These are phyloP conservation scores for Diabrotica undecimpunctata DNA, from an alignment of 1,140 invertebrate genomes.

Conservation along the genomic window DNA sequence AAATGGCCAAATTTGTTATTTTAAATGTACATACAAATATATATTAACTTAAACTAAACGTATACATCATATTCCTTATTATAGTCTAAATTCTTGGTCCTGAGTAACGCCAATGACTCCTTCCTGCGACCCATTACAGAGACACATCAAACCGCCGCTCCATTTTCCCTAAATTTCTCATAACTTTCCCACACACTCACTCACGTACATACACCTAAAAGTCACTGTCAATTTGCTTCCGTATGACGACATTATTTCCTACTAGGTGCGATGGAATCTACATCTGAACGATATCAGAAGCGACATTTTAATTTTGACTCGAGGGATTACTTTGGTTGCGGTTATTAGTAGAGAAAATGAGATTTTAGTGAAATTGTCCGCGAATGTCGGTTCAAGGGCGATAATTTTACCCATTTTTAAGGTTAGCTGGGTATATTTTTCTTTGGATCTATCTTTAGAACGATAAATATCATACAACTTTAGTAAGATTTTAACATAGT, in stretches of 20 bases:
- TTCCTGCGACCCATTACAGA: neutral
- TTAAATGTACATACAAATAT: too few species aligned
- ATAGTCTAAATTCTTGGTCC: too few species aligned
- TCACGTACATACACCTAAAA: neutral
- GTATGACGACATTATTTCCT: neutral
- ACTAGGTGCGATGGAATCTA: constrained; percentile 2
- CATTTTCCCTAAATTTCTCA: neutral
- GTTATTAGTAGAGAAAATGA: neutral
- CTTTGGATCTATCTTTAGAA: too few species aligned
- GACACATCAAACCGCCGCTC: neutral
- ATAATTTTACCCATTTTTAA: neutral
- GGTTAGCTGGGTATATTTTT: too few species aligned
- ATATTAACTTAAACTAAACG: too few species aligned
- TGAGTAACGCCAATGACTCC: neutral
- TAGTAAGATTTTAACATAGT: too few species aligned
- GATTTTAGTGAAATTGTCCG: neutral
- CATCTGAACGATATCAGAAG: neutral
- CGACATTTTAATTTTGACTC: neutral
- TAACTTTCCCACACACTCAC: neutral
- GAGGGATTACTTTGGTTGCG: neutral
- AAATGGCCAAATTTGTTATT: too few species aligned
- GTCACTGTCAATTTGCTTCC: constrained; percentile 1
- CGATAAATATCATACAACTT: too few species aligned
- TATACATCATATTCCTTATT: too few species aligned
- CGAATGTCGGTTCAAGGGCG: neutral